Evolutionary conservation across 1,140 invertebrate genomes (phyloP), one percentile per base, ranked within the genome.

Genomic region (Lethrus apterus): DNA sequence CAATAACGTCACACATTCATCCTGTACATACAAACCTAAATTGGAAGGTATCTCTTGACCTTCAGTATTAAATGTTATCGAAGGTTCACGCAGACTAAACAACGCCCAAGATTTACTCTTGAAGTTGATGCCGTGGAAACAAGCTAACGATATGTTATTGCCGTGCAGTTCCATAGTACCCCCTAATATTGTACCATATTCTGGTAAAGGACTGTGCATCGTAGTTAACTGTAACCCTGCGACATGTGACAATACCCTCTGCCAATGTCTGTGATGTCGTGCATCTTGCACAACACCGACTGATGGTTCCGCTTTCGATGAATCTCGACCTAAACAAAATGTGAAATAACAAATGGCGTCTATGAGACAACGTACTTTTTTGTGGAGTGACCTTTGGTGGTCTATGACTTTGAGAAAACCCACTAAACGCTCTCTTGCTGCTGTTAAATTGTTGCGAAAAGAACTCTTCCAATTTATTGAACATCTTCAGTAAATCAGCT

Each of bases 71-170:
- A 98, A 98, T 57, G 85, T 90, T 48, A 98, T 96, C 49, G 83
- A 90, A 0, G 93, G 93, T 55, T 97, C 90, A 65, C 90, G 88
- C 35, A 98, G 71, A 48, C 89, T 94, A 65, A 98, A 98, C 19
- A 97, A 62, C 1, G 93, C 93, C 93, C 94, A 98, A 2, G 86
- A 93, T 70, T 96, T 97, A 19, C 92, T 85, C 54, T 93, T 93
- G 67, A 98, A 95, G 68, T 96, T 97, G 57, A 95, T 91, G 3
- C 93, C 94, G 68, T 97, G 92, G 73, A 97, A 98, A 68, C 93
- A 97, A 4, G 92, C 93, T 24, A 98, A 71, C 9, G 92, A 94
- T 29, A 98, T 90, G 63, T 94, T 92, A 19, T 84, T 89, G 14
- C 84, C 84, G 54, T 89, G 85, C 10, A 96, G 71, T 60, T 93